Evolutionary conservation across 1,140 invertebrate genomes (phyloP).

Genomic region (Diabrotica undecimpunctata): DNA sequence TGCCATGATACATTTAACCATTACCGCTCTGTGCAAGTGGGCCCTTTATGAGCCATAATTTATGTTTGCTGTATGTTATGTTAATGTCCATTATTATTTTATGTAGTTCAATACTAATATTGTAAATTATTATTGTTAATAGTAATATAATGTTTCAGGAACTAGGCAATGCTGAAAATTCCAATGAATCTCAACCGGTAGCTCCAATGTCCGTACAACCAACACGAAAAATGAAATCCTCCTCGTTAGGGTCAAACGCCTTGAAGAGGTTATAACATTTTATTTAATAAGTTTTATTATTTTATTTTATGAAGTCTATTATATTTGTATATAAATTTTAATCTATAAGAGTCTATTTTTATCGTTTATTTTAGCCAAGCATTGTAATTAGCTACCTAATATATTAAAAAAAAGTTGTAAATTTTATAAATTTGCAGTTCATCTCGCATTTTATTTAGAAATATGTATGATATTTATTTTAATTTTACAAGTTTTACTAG

Average conservation of each 20-base stretch:
- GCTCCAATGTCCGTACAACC: slow-evolving; percentile 78
- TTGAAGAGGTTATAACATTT: slow-evolving; percentile 55
- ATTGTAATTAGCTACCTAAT: slow-evolving; percentile 11
- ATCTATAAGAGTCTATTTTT: slow-evolving; percentile 36
- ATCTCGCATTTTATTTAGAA: slow-evolving; percentile 19
- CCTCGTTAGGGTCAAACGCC: slow-evolving; percentile 56
- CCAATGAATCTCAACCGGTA: slow-evolving; percentile 59
- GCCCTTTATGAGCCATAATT: too few relatives aligned
- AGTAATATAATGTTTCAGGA: slow-evolving; percentile 48
- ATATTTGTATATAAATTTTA: slow-evolving; percentile 43
- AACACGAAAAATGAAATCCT: slow-evolving; percentile 67
- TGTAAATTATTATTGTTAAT: too few relatives aligned
- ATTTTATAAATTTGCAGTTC: slow-evolving; percentile 28
- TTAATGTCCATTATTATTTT: too few relatives aligned
- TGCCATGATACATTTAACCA: too few relatives aligned
- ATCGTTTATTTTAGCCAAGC: slow-evolving; percentile 17
- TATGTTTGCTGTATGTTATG: too few relatives aligned
- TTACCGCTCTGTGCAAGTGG: too few relatives aligned
- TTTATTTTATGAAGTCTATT: slow-evolving; percentile 39
- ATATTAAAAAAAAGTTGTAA: slow-evolving; percentile 21
- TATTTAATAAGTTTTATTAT: slow-evolving; percentile 35
- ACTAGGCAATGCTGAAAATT: slow-evolving; percentile 53
- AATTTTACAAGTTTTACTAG: slow-evolving; percentile 30
- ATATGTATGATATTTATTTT: slow-evolving; percentile 36
- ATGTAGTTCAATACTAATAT: too few relatives aligned